Base-by-base conservation (phyloP, 2,113 vertebrate species). In the Nicator chloris region DNA sequence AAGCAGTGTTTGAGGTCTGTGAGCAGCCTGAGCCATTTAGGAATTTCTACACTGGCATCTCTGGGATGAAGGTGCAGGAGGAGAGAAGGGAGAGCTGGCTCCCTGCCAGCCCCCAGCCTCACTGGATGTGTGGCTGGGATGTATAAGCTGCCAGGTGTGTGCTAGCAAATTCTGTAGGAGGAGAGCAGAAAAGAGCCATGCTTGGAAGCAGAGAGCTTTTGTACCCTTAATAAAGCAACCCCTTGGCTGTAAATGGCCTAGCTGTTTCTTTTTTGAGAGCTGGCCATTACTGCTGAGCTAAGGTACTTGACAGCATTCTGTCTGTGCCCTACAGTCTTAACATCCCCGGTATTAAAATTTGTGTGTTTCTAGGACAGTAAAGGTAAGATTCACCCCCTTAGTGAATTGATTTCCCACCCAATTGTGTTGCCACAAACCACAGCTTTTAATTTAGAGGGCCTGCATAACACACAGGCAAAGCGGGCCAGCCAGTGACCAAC, bases 81-180 rank as follows among this genome's bases (percentile, higher is more conserved):
- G 33, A 82, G n/a, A 26, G n/a, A 45, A 53, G 15, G 18, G 19
- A n/a, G n/a, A 49, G 9, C 14, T 1, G 0, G 23, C 14, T 80
- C 33, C 28, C 11, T 35, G 51, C 21, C 14, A 27, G 37, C 10
- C 5, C 33, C 21, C 22, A 79, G 28, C 44, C 59, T 42, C 1
- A 0, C 33, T 27, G n/a, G n/a, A n/a, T n/a, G 30, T 50, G 13
- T 47, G 40, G 23, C 42, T 11, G 4, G 11, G 31, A 13, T 2
- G 1, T 10, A 6, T 11, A 17, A 35, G 12, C 22, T 83, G 28
- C 31, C 31, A 24, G 37, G 7, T 1, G 8, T 51, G 30, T 4
- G 2, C 42, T 13, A 59, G 90, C 47, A 70, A 30, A 13, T 16
- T 3, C 33, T 27, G 26, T 33, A 50, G 22, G 19, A 60, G 23